phyloP scores from a whole-genome alignment of 2,888 invertebrate genomes.

The Hybos culiciformis region DNA sequence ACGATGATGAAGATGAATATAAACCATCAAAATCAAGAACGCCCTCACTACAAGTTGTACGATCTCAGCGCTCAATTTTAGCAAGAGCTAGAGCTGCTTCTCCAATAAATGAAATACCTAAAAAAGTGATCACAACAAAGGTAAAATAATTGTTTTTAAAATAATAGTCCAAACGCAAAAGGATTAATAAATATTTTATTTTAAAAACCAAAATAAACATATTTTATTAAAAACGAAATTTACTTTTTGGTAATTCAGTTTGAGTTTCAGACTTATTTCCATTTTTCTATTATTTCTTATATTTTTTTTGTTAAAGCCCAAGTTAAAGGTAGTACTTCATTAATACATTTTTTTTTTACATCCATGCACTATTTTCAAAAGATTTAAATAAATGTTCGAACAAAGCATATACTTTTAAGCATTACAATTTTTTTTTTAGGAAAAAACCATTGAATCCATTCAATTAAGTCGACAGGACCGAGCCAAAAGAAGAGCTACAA shows the following conservation, averaged over 20 bases:
- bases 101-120: conserved; percentile 19
- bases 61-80: conserved; percentile 24
- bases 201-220: no score
- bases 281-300: not conserved
- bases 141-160: conserved; percentile 12
- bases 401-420: conserved; percentile 8
- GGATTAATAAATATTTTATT: no score
- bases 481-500: conserved; percentile 22
- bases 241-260: no score
- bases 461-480: conserved; percentile 21
- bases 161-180: no score
- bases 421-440: not conserved
- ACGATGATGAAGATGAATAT: conserved; percentile 15
- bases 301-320: not conserved
- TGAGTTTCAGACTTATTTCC: no score
- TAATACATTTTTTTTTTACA: no score
- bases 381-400: conserved; percentile 10
- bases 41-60: conserved; percentile 5
- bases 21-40: conserved; percentile 21
- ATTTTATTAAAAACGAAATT: no score
- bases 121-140: conserved; percentile 22
- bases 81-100: conserved; percentile 25
- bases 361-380: conserved; percentile 13
- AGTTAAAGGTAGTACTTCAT: no score
- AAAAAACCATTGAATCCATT: not conserved